A percentile compares a stretch with the other conserved stretches of the same genome.
Conservation (phyloP, 1,140 invertebrate genomes). For the Neodiprion fabricii region DNA sequence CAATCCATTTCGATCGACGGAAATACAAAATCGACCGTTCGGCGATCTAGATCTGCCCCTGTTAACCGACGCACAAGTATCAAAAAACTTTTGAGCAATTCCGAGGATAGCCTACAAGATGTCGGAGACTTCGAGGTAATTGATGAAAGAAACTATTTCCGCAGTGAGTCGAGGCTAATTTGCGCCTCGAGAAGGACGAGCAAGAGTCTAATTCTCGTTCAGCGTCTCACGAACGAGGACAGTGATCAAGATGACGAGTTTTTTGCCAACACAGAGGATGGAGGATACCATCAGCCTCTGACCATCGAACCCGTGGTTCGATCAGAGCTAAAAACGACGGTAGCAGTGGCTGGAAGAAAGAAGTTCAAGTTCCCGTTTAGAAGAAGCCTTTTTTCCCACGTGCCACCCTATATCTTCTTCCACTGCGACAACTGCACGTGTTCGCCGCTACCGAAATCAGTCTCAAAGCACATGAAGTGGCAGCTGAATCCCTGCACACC, state of each 20-base stretch:
- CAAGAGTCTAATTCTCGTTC: background rate
- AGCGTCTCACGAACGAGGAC: background rate
- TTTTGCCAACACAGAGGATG: background rate
- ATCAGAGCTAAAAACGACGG: background rate
- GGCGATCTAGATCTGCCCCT: too few species aligned
- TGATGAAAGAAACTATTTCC: background rate
- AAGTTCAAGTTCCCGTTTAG: background rate
- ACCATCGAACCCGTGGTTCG: background rate
- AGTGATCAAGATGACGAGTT: constrained; percentile 3
- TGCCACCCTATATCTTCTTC: constrained; percentile 69
- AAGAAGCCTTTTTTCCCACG: constrained; percentile 59
- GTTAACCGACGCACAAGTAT: too few species aligned
- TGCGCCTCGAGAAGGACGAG: background rate
- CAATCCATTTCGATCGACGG: too few species aligned
- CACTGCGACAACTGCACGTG: constrained; percentile 49
- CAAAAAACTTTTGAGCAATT: too few species aligned
- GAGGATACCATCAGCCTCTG: background rate
- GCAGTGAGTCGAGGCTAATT: background rate
- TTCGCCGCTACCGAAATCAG: constrained; percentile 51
- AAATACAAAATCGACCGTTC: too few species aligned
- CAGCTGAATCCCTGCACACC: constrained; percentile 66
- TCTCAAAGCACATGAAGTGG: constrained; percentile 63
- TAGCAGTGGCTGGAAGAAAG: background rate
- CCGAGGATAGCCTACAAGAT: background rate
- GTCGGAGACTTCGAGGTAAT: background rate